Base-by-base conservation (phyloP, 2,113 vertebrate species). In the Albula glossodonta region DNA sequence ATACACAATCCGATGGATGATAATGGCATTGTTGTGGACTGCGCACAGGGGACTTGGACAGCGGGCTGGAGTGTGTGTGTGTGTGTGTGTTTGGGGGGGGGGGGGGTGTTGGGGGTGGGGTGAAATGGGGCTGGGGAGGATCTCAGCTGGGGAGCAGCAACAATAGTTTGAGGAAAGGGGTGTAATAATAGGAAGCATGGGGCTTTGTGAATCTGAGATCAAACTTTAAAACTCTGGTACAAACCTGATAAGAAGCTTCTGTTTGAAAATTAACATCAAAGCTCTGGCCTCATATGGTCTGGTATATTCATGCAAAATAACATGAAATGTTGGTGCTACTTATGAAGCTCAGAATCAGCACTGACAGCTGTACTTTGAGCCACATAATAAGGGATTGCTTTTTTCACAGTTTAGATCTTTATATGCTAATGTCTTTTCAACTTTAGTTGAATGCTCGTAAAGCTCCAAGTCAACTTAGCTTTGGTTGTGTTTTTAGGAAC, bases 11-110 rank as follows among this genome's bases (percentile, higher is more conserved):
- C 87, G 90, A 92, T 84, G 86, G 92, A 92, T 91, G 93, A 95
- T 93, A 95, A 95, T 93, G 90, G 91, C 91, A 93, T 93, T 94
- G 92, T 93, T 90, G 89, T 79, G 85, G 92, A 91, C 81, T 87
- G 88, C 89, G 90, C 87, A 50, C 80, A 83, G 83, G 87, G 82
- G 87, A 85, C 83, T 89, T 92, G 57, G 80, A 7, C 50, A 9
- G n/a, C 25, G 60, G 78, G 19, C 53, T 63, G 78, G 56, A 10
- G 31, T 50, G 78, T 17, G 70, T 31, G 70, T 22, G 5, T 74
- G 53, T 56, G 53, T 56, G 53, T 56, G 53, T 56, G 53, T 56
- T 6, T 56, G 53, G 6, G 70, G 22, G n/a, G 19, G 70, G 22
- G 70, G 22, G 17, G 19, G 19, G 1, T 70, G 63, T 4, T 15